Evolutionary conservation across 2,797 vertebrate genomes (phyloP).

Genomic region (Notamacropus eugenii): DNA sequence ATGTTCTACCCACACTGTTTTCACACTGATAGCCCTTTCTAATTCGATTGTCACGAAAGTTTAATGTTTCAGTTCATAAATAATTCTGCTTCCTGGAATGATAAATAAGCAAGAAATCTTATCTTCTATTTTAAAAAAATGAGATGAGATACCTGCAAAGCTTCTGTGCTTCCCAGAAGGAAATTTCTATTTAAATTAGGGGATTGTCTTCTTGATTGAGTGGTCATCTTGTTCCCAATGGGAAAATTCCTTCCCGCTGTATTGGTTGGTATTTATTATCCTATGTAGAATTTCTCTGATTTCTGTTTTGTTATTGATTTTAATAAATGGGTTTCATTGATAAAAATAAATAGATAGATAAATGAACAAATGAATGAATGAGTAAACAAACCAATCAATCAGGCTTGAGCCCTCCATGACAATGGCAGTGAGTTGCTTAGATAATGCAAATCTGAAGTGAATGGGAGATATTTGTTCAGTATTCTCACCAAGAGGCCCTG

Average conservation of each 20-base stretch:
- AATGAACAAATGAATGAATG: not conserved
- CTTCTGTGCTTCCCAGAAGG: not conserved
- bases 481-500: not conserved
- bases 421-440: not conserved
- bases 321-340: not conserved
- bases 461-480: not conserved
- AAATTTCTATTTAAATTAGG: constrained; percentile 29
- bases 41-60: not conserved
- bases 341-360: not conserved
- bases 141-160: constrained; percentile 4
- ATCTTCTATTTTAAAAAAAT: not conserved
- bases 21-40: not conserved
- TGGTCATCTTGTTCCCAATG: not conserved
- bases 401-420: not conserved
- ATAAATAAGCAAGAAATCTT: not conserved
- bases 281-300: not conserved
- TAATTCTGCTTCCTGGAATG: not conserved
- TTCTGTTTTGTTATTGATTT: not conserved
- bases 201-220: not conserved
- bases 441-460: not conserved
- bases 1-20: not conserved
- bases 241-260: not conserved
- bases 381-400: not conserved
- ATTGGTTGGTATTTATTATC: not conserved
- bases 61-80: not conserved